Conservation (phyloP, 2,113 vertebrate genomes). For the Monarcha castaneiventris region DNA sequence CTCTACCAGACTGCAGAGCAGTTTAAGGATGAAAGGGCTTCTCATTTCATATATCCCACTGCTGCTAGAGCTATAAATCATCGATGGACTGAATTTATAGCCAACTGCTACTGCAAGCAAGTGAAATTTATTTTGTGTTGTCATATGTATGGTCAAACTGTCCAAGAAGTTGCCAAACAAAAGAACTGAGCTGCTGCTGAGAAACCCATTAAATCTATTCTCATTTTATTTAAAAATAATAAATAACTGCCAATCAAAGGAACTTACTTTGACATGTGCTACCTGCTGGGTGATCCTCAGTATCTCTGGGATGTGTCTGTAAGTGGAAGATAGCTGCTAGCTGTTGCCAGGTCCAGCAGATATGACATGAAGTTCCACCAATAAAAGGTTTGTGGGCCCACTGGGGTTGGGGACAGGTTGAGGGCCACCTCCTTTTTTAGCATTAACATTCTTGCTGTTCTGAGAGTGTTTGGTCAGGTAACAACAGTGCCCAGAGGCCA, state of each 20-base stretch:
- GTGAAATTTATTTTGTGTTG: conserved; percentile 34
- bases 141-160: conserved; percentile 13
- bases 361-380: not conserved
- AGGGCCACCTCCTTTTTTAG: not conserved
- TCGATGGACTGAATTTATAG: conserved; percentile 28
- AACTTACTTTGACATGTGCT: not conserved
- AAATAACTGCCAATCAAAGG: conserved; percentile 17
- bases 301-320: not conserved
- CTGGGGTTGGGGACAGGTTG: not conserved
- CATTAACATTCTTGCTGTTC: not conserved
- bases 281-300: not conserved
- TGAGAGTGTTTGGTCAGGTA: not conserved
- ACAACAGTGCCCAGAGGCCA: not conserved
- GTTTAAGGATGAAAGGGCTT: conserved; percentile 51
- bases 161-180: conserved; percentile 6
- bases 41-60: conserved; percentile 35
- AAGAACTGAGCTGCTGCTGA: conserved; percentile 26
- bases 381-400: not conserved
- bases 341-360: not conserved
- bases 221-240: conserved; percentile 54
- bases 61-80: conserved; percentile 51
- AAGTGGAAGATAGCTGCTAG: not conserved
- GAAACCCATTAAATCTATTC: not conserved
- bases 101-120: conserved; percentile 40
- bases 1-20: conserved; percentile 7